phyloP scores from a whole-genome alignment of 2,888 invertebrate species.

The Steromphala cineraria region DNA sequence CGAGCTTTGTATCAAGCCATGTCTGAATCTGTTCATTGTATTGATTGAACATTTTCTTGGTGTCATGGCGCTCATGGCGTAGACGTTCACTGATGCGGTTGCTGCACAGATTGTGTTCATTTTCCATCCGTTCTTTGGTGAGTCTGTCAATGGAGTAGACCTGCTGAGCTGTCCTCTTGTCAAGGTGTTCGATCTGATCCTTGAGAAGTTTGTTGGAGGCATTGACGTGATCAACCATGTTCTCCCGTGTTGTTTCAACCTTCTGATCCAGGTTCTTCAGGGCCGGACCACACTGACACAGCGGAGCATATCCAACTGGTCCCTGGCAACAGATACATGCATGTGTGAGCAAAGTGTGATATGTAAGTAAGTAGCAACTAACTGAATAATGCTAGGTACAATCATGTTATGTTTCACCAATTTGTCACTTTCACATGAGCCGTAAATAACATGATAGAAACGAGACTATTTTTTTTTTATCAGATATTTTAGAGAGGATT shows the following conservation, averaged over 20 bases:
- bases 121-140: slow-evolving; percentile 81
- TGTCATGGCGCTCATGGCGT: slow-evolving; percentile 79
- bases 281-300: slow-evolving; percentile 94
- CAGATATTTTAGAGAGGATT: too few relatives aligned
- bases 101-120: slow-evolving; percentile 80
- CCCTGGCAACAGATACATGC: slow-evolving; percentile 77
- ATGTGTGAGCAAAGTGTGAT: not conserved
- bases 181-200: slow-evolving; percentile 87
- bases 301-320: slow-evolving; percentile 84
- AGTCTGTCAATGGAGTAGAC: slow-evolving; percentile 61
- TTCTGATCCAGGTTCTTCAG: slow-evolving; percentile 89
- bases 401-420: too few relatives aligned
- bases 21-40: slow-evolving; percentile 62
- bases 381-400: too few relatives aligned
- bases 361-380: not conserved
- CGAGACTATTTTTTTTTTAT: too few relatives aligned
- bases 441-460: too few relatives aligned
- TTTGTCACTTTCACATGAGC: too few relatives aligned
- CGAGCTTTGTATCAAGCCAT: slow-evolving; percentile 66
- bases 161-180: slow-evolving; percentile 77
- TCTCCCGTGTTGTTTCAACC: slow-evolving; percentile 86
- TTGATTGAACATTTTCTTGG: slow-evolving; percentile 70
- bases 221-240: slow-evolving; percentile 86
- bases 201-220: slow-evolving; percentile 83
- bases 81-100: slow-evolving; percentile 82